phyloP scores from a whole-genome alignment of 2,797 vertebrate genomes.

The Sebastes iracundus region DNA sequence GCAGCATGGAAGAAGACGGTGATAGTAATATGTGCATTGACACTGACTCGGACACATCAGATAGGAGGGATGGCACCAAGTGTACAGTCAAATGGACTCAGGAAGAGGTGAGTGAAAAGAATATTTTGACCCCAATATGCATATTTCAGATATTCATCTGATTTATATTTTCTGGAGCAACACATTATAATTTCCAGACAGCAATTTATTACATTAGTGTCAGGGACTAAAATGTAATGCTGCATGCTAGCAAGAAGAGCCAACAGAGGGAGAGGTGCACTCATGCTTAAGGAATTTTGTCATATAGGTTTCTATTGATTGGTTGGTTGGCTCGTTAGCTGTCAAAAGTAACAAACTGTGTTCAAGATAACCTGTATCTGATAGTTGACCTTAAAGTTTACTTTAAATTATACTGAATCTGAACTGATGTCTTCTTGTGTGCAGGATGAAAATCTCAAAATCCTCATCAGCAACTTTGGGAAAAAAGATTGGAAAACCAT shows the following conservation, averaged over 20 bases:
- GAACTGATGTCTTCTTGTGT: constrained; percentile 2
- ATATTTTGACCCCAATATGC: not conserved
- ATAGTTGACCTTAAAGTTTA: not conserved
- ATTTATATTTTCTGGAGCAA: not conserved
- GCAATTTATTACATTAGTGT: not conserved
- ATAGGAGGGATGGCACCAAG: constrained; percentile 80
- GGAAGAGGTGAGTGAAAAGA: constrained; percentile 85
- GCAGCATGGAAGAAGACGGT: constrained; percentile 80
- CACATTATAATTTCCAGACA: not conserved
- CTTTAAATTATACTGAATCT: not conserved
- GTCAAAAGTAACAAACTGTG: not conserved
- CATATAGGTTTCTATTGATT: not conserved
- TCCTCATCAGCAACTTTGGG: constrained; percentile 87
- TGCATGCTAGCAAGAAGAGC: not conserved
- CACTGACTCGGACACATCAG: constrained; percentile 81
- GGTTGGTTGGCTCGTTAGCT: not conserved
- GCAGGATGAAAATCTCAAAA: constrained; percentile 91
- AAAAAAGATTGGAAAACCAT: constrained; percentile 91
- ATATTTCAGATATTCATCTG: not conserved
- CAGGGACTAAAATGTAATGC: not conserved
- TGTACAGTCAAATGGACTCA: constrained; percentile 88
- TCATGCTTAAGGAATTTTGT: not conserved
- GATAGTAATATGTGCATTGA: constrained; percentile 80
- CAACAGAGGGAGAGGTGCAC: not conserved
- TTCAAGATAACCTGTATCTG: not conserved